These are phyloP conservation scores for Leucoraja ocellata DNA, from an alignment of 2,797 vertebrate species.

Conservation along the genomic window DNA sequence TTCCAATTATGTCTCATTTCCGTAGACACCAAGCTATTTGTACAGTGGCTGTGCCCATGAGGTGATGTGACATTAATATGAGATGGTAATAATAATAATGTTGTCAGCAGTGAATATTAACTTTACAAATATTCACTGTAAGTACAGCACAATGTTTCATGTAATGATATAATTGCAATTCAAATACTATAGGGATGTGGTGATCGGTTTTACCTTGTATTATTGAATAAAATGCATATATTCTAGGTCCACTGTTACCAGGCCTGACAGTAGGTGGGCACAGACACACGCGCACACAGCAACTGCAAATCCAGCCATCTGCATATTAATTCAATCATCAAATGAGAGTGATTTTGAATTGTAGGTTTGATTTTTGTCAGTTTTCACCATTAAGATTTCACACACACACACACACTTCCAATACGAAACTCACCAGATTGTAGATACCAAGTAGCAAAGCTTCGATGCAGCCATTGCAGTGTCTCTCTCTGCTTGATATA, in stretches of 20 bases:
- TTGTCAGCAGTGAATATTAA: neutral
- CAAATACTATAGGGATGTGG: neutral
- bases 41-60: neutral
- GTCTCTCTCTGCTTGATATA: slow-evolving; percentile 84
- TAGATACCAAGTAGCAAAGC: slow-evolving; percentile 93
- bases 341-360: too few relatives aligned
- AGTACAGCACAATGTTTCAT: neutral
- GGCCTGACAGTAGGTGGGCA: neutral
- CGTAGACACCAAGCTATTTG: neutral
- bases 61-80: neutral
- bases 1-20: neutral
- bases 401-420: too few relatives aligned
- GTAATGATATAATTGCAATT: too few relatives aligned
- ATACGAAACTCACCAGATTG: slow-evolving; percentile 77
- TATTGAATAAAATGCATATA: neutral
- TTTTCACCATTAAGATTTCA: too few relatives aligned
- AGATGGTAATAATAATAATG: neutral
- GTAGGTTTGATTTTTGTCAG: too few relatives aligned
- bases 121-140: neutral
- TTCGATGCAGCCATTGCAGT: slow-evolving; percentile 92
- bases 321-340: neutral
- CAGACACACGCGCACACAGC: too few relatives aligned
- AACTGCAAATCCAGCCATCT: neutral
- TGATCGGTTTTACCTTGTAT: neutral
- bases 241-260: neutral